Percentiles rank a stretch among this genome's conserved stretches.
These are phyloP conservation scores for Sitta carolinensis DNA, from an alignment of 2,797 vertebrate genomes.

Conservation along the genomic window DNA sequence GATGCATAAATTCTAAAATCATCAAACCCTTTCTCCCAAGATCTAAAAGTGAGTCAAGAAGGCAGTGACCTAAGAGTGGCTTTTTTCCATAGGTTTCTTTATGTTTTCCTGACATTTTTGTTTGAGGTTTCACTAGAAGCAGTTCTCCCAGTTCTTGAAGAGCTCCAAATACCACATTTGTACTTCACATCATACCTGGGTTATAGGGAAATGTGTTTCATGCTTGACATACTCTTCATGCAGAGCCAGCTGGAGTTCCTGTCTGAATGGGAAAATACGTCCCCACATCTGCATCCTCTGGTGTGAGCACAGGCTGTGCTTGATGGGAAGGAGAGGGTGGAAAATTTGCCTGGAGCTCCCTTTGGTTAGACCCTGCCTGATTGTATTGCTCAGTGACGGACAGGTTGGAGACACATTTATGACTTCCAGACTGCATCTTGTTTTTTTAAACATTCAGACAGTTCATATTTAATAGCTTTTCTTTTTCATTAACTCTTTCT, in stretches of 20 bases:
- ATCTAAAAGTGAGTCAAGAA: neutral
- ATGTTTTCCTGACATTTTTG: neutral
- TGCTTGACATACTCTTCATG: neutral
- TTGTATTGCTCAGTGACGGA: neutral
- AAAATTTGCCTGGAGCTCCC: neutral
- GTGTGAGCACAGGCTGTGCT: neutral
- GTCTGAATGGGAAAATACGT: neutral
- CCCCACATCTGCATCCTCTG: neutral
- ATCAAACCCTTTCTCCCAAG: neutral
- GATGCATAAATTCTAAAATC: neutral
- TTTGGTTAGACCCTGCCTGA: neutral
- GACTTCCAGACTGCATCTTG: neutral
- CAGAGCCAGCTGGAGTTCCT: neutral
- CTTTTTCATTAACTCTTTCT: neutral
- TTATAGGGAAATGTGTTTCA: neutral
- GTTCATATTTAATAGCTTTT: neutral
- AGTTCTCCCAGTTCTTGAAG: neutral
- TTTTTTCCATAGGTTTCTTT: neutral
- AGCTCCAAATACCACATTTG: neutral
- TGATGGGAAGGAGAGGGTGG: neutral
- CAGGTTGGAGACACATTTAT: neutral
- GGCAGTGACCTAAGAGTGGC: neutral
- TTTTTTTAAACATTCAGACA: neutral
- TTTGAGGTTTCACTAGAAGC: neutral
- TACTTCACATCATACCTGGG: neutral